Base-by-base conservation (phyloP, 2,113 vertebrate species). In the Fregetta grallaria region DNA sequence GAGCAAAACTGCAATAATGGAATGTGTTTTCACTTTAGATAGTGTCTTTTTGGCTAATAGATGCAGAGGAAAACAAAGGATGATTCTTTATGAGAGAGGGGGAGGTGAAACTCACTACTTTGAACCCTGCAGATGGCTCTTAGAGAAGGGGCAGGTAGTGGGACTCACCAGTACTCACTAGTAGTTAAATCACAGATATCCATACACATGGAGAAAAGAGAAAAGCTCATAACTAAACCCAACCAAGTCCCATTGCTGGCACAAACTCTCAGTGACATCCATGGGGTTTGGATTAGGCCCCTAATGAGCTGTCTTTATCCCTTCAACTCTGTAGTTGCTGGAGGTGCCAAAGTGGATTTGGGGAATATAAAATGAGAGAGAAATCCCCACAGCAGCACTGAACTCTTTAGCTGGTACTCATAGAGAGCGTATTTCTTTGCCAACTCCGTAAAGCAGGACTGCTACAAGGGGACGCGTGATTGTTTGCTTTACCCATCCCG, bases 1-100 rank as follows among this genome's bases (percentile, higher is more conserved):
- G 96, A 95, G 59, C 27, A 92, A 53, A 79, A 70, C 44, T 66
- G 36, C 86, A 91, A 91, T 29, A 25, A 59, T 10, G 45, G 89
- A 92, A 91, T 74, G 59, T 81, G 83, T 89, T 91, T 97, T 97
- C 91, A 84, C 53, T 87, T 29, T 85, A 97, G 97, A 93, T 71
- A 79, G 61, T 6, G 66, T 59, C 86, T 71, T 96, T 94, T 94
- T 86, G 90, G 68, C 93, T 67, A 56, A 67, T 13, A 65, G 62
- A 87, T 22, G 56, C 55, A 76, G 70, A 86, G 72, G 47, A 80
- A 73, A 94, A 53, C 74, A 88, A 92, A 72, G 44, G 70, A 66
- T 49, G 53, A 68, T 18, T 30, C 59, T 66, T 62, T 55, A 26
- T 36, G 30, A 40, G 81, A 80, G 84, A 77, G 63, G 4, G 29